phyloP scores from a whole-genome alignment of 2,797 vertebrate genomes.

The Loris lydekkerianus region DNA sequence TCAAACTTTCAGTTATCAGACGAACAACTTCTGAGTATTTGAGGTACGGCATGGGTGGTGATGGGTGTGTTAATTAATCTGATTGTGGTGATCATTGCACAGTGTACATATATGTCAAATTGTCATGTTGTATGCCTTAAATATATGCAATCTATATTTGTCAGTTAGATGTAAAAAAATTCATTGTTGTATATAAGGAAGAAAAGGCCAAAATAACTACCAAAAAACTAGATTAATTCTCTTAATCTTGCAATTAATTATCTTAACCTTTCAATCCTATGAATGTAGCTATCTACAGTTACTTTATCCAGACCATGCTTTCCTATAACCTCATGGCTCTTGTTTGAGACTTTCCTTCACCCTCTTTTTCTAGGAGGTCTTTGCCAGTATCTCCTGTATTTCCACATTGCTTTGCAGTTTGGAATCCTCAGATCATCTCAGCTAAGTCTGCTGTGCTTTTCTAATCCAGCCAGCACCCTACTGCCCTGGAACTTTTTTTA shows the following conservation, averaged over 20 bases:
- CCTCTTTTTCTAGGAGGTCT: neutral
- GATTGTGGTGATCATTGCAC: neutral
- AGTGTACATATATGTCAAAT: neutral
- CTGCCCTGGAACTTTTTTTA: neutral
- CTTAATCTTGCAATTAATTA: neutral
- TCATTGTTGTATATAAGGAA: neutral
- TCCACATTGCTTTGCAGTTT: neutral
- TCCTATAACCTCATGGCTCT: neutral
- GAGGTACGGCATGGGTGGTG: neutral
- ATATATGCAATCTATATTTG: neutral
- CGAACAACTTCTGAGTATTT: neutral
- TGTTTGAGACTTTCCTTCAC: neutral
- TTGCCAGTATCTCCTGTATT: neutral
- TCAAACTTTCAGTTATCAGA: neutral
- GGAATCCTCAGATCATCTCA: neutral
- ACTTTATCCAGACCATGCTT: neutral
- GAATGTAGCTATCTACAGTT: neutral
- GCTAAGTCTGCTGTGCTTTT: neutral
- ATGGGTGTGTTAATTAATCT: neutral
- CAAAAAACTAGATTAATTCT: neutral
- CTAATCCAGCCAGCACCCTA: neutral
- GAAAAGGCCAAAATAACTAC: conserved; percentile 13
- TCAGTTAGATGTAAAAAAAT: neutral
- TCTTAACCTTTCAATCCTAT: neutral
- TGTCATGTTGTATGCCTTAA: neutral